These are phyloP conservation scores for Potamarius usumacintae DNA, from an alignment of 2,113 vertebrate species.

Conservation along the genomic window DNA sequence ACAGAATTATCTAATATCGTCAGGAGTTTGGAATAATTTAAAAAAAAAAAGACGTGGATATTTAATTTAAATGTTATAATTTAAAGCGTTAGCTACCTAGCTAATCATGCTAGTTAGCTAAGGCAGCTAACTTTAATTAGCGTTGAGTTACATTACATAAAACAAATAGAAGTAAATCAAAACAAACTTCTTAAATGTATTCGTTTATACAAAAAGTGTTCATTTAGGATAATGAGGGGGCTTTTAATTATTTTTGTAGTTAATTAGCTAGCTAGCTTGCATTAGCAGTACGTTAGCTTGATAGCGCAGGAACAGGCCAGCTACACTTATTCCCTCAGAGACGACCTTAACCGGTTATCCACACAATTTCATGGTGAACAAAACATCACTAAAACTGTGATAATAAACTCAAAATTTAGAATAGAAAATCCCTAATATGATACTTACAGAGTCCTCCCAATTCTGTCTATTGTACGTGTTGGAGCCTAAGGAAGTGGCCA, in stretches of 20 bases:
- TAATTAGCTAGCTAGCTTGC: not conserved
- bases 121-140: not conserved
- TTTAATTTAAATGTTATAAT: not conserved
- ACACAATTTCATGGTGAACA: not conserved
- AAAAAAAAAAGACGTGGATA: not conserved
- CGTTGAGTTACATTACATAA: not conserved
- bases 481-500: constrained; percentile 94
- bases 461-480: constrained; percentile 98
- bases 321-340: not conserved
- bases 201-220: not conserved
- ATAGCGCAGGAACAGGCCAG: not conserved
- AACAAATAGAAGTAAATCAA: not conserved
- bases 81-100: not conserved
- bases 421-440: not conserved
- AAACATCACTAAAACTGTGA: not conserved
- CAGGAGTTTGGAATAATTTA: not conserved
- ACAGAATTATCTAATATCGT: not conserved
- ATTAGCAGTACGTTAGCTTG: constrained; percentile 14
- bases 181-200: not conserved
- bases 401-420: not conserved
- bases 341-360: not conserved
- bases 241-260: not conserved
- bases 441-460: constrained; percentile 92
- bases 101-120: not conserved
- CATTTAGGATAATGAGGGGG: not conserved